Percentiles rank a stretch among this genome's conserved stretches.
Evolutionary conservation across 2,888 invertebrate genomes (phyloP).

Genomic region (Philhelius pedissequus): DNA sequence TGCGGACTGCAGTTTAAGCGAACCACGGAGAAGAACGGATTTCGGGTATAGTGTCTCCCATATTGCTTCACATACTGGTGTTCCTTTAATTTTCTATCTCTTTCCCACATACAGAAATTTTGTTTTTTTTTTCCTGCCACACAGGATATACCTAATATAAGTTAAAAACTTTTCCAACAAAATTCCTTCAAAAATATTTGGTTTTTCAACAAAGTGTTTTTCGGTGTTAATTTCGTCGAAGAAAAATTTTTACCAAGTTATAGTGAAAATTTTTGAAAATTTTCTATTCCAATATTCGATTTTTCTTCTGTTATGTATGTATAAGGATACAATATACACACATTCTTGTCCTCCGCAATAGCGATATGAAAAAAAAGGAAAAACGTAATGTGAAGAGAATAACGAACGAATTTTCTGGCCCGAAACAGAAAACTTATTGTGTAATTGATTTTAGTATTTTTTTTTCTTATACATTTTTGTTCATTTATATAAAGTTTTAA

Average conservation of each 20-base stretch:
- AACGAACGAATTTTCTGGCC: conserved; percentile 44
- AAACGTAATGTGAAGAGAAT: conserved; percentile 21
- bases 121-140: conserved; percentile 29
- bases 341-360: conserved; percentile 66
- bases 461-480: neutral
- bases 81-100: conserved; percentile 59
- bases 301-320: conserved; percentile 65
- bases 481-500: neutral
- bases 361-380: conserved; percentile 49
- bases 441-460: conserved; percentile 42
- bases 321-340: conserved; percentile 64
- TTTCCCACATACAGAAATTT: conserved; percentile 53
- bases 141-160: conserved; percentile 6
- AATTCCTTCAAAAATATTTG: conserved; percentile 19
- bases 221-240: neutral
- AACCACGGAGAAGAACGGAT: conserved; percentile 79
- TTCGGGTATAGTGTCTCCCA: conserved; percentile 74
- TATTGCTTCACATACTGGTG: conserved; percentile 50
- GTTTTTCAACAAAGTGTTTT: conserved; percentile 22
- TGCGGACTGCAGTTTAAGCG: conserved; percentile 79
- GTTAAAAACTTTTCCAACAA: neutral
- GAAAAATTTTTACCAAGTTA: neutral
- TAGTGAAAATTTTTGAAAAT: conserved; percentile 37
- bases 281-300: conserved; percentile 55
- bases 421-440: conserved; percentile 57